phyloP scores from a whole-genome alignment of 2,888 invertebrate genomes.

The Drosophila melanosoma region DNA sequence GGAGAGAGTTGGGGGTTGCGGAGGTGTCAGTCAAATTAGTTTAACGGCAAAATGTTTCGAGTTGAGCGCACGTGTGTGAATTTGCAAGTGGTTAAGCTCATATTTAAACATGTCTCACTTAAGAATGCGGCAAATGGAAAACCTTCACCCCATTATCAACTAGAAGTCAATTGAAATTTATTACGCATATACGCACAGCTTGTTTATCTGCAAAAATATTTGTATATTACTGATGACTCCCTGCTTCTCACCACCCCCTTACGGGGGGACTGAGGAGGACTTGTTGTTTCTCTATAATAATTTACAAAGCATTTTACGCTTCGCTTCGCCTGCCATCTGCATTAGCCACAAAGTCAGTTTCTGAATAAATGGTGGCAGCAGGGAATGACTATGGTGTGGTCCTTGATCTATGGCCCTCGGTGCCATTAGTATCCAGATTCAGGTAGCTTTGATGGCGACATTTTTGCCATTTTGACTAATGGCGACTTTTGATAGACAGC shows the following conservation, averaged over 20 bases:
- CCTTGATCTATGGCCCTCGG: constrained; percentile 52
- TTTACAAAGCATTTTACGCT: constrained; percentile 76
- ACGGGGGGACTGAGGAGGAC: neutral
- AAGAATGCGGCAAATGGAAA: constrained; percentile 11
- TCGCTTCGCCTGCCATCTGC: constrained; percentile 76
- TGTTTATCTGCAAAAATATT: constrained; percentile 61
- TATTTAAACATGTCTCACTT: constrained; percentile 11
- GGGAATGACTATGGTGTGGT: too few species aligned
- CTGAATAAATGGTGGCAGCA: constrained; percentile 22
- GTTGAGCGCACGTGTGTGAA: constrained; percentile 18
- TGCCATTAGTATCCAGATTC: constrained; percentile 7
- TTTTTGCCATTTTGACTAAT: constrained; percentile 29
- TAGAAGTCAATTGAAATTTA: constrained; percentile 77
- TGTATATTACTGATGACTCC: constrained; percentile 25
- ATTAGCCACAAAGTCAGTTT: constrained; percentile 74
- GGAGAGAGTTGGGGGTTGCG: neutral
- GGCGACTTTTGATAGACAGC: constrained; percentile 39
- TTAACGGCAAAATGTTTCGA: neutral
- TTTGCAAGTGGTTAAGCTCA: constrained; percentile 24
- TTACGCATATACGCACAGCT: constrained; percentile 48
- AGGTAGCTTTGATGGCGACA: constrained; percentile 21
- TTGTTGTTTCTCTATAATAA: constrained; percentile 61
- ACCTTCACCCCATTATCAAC: constrained; percentile 36
- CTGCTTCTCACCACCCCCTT: constrained; percentile 1
- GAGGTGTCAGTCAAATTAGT: constrained; percentile 16